phyloP scores from a whole-genome alignment of 2,888 invertebrate genomes.

The Nezara viridula region DNA sequence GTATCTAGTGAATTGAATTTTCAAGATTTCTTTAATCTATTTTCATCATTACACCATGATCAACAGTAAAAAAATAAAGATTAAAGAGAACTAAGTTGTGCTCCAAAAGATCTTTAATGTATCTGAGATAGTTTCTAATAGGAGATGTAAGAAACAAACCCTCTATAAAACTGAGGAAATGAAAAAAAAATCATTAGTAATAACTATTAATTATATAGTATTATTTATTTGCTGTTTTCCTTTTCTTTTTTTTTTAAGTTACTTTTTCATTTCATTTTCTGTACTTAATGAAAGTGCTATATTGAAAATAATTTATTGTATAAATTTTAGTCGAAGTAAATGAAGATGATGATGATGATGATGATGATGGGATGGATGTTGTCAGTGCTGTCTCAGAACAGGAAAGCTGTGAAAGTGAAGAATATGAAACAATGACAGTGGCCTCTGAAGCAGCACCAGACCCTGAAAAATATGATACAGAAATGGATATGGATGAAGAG shows the following conservation, averaged over 20 bases:
- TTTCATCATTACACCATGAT: too few species aligned
- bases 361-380: constrained; percentile 70
- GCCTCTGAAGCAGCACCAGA: constrained; percentile 76
- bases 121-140: too few species aligned
- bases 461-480: constrained; percentile 81
- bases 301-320: neutral
- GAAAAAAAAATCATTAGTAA: too few species aligned
- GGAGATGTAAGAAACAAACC: too few species aligned
- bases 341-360: constrained; percentile 69
- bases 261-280: neutral
- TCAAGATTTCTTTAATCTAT: too few species aligned
- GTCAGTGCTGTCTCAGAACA: constrained; percentile 66
- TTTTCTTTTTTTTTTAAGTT: neutral
- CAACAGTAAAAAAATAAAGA: too few species aligned
- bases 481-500: constrained; percentile 83
- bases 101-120: too few species aligned
- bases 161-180: too few species aligned
- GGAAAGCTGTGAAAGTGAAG: constrained; percentile 68
- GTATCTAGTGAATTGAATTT: too few species aligned
- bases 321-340: constrained; percentile 61
- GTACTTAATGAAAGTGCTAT: neutral
- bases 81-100: too few species aligned
- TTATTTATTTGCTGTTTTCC: too few species aligned
- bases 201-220: too few species aligned
- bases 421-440: constrained; percentile 69